Percentiles rank a stretch among this genome's conserved stretches.
Conservation (phyloP, 2,113 vertebrate species). For the Indri indri region DNA sequence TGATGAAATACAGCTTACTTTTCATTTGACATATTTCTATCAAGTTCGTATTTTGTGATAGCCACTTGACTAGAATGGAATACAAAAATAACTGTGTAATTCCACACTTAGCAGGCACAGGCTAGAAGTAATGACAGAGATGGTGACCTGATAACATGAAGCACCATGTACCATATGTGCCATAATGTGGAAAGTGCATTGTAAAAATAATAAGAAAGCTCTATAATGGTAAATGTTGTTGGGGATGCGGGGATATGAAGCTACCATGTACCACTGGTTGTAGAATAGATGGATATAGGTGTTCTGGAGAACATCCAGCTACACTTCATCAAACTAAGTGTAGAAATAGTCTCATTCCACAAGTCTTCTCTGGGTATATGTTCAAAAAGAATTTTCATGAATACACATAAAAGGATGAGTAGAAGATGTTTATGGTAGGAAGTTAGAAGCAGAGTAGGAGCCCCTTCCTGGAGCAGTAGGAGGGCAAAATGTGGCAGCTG, state of each 20-base stretch:
- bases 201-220: neutral
- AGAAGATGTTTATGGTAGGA: rapidly evolving
- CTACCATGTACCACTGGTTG: neutral
- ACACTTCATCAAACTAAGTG: neutral
- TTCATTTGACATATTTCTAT: neutral
- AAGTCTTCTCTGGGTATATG: neutral
- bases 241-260: neutral
- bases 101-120: neutral
- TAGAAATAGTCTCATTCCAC: neutral
- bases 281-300: too few relatives aligned
- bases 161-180: rapidly evolving
- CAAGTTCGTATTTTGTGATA: neutral
- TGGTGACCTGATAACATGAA: neutral
- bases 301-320: neutral
- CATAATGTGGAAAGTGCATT: neutral
- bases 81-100: neutral
- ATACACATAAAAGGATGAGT: neutral
- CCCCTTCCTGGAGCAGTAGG: neutral
- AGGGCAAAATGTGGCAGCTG: neutral
- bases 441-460: neutral
- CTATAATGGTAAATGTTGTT: neutral
- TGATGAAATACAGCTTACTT: neutral
- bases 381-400: neutral
- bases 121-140: neutral
- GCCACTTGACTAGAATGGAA: neutral